Evolutionary conservation across 2,113 vertebrate genomes (phyloP), one percentile per base, ranked within the genome.

Genomic region (Tachuris rubrigastra): DNA sequence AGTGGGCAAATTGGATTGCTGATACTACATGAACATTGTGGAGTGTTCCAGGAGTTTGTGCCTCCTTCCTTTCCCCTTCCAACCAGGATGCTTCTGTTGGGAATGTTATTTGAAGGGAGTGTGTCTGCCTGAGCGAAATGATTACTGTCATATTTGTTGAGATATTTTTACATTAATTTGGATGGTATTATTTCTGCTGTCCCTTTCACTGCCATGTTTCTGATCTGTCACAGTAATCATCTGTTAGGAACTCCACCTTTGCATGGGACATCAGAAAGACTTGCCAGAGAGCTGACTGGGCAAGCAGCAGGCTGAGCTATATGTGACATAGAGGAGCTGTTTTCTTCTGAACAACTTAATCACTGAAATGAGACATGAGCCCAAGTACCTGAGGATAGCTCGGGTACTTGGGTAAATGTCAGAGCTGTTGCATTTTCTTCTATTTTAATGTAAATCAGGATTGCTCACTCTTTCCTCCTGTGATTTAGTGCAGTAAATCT

Each of bases 301-400:
- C 90, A 74, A 89, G 87, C 58, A 80, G 85, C 77, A 96, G 56
- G 85, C 80, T 92, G 73, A 95, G 96, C 90, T 91, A 74, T 96
- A 79, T 66, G 39, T 91, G 96, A 95, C 55, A 35, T 65, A 55
- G 3, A 62, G 75, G 91, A 95, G 71, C 78, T 96, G 82, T 41
- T 98, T 96, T 97, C 74, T 77, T 89, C 81, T 93, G 88, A 94
- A 97, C 90, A 96, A 22, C 96, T 97, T 97, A 67, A 96, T 98
- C 33, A 52, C 63, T 86, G 71, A 95, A 97, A 87, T 96, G 94
- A 97, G 97, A 96, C 92, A 96, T 69, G 95, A 96, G 79, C 58
- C 94, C 56, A 35, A 33, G 81, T 74, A 68, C 87, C 93, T 90
- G 72, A 95, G 94, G 93, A 95, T 93, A 93, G 86, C 95, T 90